Evolutionary conservation across 2,888 invertebrate species (phyloP).

Genomic region (Lithophane socia): DNA sequence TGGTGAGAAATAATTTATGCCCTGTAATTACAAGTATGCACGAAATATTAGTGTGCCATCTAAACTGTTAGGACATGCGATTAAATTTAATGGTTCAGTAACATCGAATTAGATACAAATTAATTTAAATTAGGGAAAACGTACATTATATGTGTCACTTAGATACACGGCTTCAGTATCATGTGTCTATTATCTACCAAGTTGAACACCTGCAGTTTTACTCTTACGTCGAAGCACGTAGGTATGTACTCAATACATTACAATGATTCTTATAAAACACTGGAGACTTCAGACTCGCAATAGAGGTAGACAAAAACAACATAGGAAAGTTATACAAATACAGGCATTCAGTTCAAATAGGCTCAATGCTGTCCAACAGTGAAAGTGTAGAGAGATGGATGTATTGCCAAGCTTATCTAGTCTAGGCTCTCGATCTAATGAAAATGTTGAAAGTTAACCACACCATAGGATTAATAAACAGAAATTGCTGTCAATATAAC

Average conservation of each 20-base stretch:
- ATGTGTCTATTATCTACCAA: conserved; percentile 11
- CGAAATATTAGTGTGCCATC: conserved; percentile 56
- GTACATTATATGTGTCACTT: neutral
- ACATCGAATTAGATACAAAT: conserved; percentile 18
- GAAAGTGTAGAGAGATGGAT: conserved; percentile 61
- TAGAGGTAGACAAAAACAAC: conserved; percentile 30
- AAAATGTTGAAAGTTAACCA: conserved; percentile 71
- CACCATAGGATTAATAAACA: conserved; percentile 64
- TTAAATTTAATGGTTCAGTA: too few species aligned
- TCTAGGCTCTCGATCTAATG: conserved; percentile 61
- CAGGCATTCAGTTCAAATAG: conserved; percentile 46
- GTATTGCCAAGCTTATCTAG: conserved; percentile 49
- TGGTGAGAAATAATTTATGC: conserved; percentile 67
- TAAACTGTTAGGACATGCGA: conserved; percentile 59
- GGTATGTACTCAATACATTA: neutral
- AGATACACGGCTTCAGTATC: neutral
- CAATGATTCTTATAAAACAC: conserved; percentile 19
- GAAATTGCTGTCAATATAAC: conserved; percentile 62
- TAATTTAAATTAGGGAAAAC: conserved; percentile 29
- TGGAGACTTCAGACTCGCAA: neutral
- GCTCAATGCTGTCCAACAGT: conserved; percentile 52
- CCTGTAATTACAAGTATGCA: conserved; percentile 63
- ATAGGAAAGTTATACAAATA: conserved; percentile 55
- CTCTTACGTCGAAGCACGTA: conserved; percentile 5
- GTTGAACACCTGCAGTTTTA: conserved; percentile 17